Conservation (phyloP, 2,888 invertebrate genomes). For the Neelides folsomi region DNA sequence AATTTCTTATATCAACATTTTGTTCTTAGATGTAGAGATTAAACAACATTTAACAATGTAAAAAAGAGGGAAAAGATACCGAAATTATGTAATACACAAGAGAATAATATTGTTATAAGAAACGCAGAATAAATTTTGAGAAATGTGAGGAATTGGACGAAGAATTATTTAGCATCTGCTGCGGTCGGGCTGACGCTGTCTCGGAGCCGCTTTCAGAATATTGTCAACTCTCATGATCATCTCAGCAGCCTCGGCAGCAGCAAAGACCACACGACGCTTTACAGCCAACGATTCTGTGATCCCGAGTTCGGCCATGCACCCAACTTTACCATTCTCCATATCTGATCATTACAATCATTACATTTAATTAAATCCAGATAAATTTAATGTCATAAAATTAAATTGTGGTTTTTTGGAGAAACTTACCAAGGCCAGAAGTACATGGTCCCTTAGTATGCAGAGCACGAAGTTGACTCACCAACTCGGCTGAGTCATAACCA, state of each 20-base stretch:
- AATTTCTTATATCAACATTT: no score
- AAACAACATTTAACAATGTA: no score
- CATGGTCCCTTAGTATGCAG: slow-evolving; percentile 68
- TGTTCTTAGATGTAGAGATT: no score
- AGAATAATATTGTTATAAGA: no score
- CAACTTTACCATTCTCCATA: slow-evolving; percentile 75
- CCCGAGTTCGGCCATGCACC: slow-evolving; percentile 79
- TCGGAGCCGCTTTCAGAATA: slow-evolving; percentile 83
- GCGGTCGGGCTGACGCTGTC: slow-evolving; percentile 72
- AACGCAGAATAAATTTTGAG: no score
- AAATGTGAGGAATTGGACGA: not conserved
- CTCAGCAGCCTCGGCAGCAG: slow-evolving; percentile 94
- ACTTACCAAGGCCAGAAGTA: slow-evolving; percentile 63
- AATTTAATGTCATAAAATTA: slow-evolving; percentile 1
- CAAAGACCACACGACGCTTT: slow-evolving; percentile 85
- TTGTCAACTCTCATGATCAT: slow-evolving; percentile 97
- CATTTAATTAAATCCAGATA: not conserved
- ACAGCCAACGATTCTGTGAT: slow-evolving; percentile 95
- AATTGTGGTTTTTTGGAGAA: slow-evolving; percentile 2
- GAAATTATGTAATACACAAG: no score
- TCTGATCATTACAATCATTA: slow-evolving; percentile 43
- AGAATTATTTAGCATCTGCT: slow-evolving; percentile 54
- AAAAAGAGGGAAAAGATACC: no score
- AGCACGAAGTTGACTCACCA: slow-evolving; percentile 81
- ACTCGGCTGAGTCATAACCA: slow-evolving; percentile 91